Evolutionary conservation across 2,888 invertebrate species (phyloP), one percentile per base, ranked within the genome.

Genomic region (Drosophila kambysellisi): DNA sequence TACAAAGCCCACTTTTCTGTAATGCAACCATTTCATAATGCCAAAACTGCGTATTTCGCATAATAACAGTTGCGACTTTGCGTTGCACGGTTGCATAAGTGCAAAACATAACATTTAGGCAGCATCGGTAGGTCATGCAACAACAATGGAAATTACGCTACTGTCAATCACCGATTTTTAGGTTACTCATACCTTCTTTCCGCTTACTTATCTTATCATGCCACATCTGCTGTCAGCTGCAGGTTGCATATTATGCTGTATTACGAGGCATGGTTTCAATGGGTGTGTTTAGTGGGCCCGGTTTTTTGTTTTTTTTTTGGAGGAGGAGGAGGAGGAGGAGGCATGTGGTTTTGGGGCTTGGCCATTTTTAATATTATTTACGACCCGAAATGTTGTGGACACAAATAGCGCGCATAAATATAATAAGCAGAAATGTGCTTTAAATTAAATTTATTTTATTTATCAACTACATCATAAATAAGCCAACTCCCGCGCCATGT

Each of bases 381-480:
- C 62, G 56, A 60, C 53, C 54, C n/a, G 64, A 17, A 58, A 54
- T 56, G 17, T 61, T 66, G 66, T 56, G 64, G 60, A 64, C 74
- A 65, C 74, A 74, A 76, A 74, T 68, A 70, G 79, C 72, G 68
- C 66, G 67, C 78, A 83, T 75, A 86, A 80, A 86, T 85, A 74
- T 74, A 69, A 81, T 82, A 70, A 63, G 57, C 30, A 59, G 67
- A 56, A 73, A 81, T 84, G 75, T 67, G 69, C 75, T 72, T 87
- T 84, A 84, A 89, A 89, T 81, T 67, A 82, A 84, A 90, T 85
- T 88, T 88, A 90, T 86, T 88, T 86, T 80, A 90, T 90, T 88
- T 86, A 86, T 86, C 85, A 88, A 74, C 76, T 88, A 73, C 72
- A 71, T 79, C 85, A 86, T 86, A 86, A 86, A 86, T 88, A 86